Base-by-base conservation (phyloP, 2,888 invertebrate species). In the Tupiocoris notatus region DNA sequence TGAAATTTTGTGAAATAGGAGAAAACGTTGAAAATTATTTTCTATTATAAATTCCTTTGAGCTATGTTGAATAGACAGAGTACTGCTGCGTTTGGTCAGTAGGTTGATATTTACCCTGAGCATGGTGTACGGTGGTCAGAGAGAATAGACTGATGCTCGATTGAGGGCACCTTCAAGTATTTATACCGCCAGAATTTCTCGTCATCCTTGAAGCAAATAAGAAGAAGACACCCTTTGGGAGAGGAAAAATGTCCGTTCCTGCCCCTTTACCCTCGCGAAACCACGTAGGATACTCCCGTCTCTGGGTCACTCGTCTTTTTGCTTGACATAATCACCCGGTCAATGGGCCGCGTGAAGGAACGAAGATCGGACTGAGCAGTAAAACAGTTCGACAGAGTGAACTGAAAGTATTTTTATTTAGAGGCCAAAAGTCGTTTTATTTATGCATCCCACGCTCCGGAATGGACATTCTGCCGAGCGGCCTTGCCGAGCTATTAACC, bases 51-150 rank as follows among this genome's bases (percentile, higher is more conserved):
- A n/a, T n/a, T n/a, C n/a, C n/a, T n/a, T n/a, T n/a, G n/a, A n/a
- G n/a, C n/a, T n/a, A n/a, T n/a, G n/a, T n/a, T n/a, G n/a, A n/a
- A n/a, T n/a, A n/a, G n/a, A n/a, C n/a, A n/a, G n/a, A n/a, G n/a
- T n/a, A n/a, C n/a, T n/a, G n/a, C n/a, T n/a, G n/a, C n/a, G n/a
- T n/a, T n/a, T n/a, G n/a, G n/a, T n/a, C n/a, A 59, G 59, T 59
- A n/a, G 18, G 18, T 6, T 59, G 12, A 21, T 1, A 18, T 67
- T 70, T 70, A 70, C 70, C 70, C 70, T 70, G 70, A 70, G 25
- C 70, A 70, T 70, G 70, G 21, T 70, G 70, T 9, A 58, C 18
- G 70, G 2, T 59, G 70, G 59, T 24, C 70, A 59, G 59, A 17
- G 59, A 18, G 23, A 39, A 7, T 17, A 59, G 59, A 70, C 70